Evolutionary conservation across 1,140 invertebrate species (phyloP).

Genomic region (Zaprionus ghesquierei): DNA sequence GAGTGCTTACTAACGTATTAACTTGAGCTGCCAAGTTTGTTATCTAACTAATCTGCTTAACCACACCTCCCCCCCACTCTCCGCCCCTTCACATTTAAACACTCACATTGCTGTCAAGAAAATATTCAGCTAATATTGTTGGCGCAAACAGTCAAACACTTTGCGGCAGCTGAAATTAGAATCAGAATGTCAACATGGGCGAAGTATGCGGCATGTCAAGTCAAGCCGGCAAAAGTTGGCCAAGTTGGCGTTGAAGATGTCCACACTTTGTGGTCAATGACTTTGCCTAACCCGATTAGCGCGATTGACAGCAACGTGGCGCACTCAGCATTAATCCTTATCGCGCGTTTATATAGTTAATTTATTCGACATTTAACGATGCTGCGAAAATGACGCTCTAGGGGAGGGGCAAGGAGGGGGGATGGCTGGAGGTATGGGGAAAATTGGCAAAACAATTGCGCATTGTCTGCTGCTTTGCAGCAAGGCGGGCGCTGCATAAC

Average conservation of each 20-base stretch:
- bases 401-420: background rate
- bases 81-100: background rate
- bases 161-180: background rate
- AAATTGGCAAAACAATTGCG: conserved; percentile 44
- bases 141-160: conserved; percentile 3
- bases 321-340: conserved; percentile 12
- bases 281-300: conserved; percentile 19
- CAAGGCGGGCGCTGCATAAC: conserved; percentile 20
- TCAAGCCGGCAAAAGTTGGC: background rate
- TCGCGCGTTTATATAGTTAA: conserved; percentile 32
- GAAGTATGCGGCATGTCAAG: background rate
- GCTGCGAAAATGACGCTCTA: conserved; percentile 30
- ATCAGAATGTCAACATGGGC: conserved; percentile 9
- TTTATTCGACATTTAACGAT: conserved; percentile 30
- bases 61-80: background rate
- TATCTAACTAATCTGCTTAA: background rate
- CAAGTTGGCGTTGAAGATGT: conserved; percentile 3
- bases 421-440: background rate
- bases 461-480: conserved; percentile 35
- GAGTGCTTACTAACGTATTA: background rate
- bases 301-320: conserved; percentile 10
- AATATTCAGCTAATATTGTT: background rate
- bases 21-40: background rate
- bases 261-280: conserved; percentile 4
- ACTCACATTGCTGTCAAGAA: background rate